Evolutionary conservation across 2,888 invertebrate species (phyloP), one percentile per base, ranked within the genome.

Genomic region (Cerastoderma edule): DNA sequence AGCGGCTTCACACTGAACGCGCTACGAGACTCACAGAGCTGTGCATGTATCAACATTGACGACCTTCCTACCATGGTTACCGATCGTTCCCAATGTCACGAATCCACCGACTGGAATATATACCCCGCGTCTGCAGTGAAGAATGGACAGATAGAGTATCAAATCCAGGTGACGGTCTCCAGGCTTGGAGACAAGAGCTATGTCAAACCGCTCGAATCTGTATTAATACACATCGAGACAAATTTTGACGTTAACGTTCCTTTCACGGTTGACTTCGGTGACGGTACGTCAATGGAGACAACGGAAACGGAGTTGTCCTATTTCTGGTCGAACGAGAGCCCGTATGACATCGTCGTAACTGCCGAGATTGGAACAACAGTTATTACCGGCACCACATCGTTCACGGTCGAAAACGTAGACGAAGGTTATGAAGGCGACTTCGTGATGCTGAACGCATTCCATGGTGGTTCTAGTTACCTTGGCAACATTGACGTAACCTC

Each of bases 181-280:
- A 79, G 56, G n/a, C 72, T 84, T n/a, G 86, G 85, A 4, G 65
- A 48, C 1, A 83, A 86, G 46, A 53, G 72, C 13, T 91, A 92
- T 77, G 86, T 88, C 8, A 86, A 88, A 67, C 91, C 91, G 0
- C 73, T 81, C 3, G 92, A 92, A 72, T 86, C 88, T 8, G 84
- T 91, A 0, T 32, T 72, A 6, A 85, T 91, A 16, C 39, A 70
- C 6, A 78, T 89, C 6, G 80, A 72, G 3, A 79, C 83, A 8
- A 80, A 83, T 48, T 72, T 87, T 32, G 64, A 70, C 10, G 77
- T 85, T 0, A 67, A 76, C 10, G 83, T 86, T 30, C 78, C 74
- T n/a, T 90, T 87, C 67, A 70, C 44, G 27, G 69, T 91, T 19
- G 85, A 87, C 35, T 91, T 91, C 72, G 88, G 87, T 2, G 91